These are phyloP conservation scores for Hemiscyllium ocellatum DNA, from an alignment of 2,113 vertebrate species.

Conservation along the genomic window DNA sequence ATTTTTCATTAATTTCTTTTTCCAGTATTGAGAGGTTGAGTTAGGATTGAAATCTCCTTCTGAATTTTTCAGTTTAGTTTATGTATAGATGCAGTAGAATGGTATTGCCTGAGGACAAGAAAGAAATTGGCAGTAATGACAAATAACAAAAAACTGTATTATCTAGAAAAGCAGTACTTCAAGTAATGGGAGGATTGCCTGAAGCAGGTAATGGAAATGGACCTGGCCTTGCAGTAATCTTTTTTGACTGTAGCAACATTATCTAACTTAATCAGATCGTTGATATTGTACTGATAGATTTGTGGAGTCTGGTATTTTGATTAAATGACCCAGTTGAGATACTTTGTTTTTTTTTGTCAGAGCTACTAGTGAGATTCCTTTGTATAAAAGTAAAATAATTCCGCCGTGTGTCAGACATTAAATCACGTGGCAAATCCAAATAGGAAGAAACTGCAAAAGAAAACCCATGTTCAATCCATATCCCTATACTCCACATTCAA, in stretches of 20 bases:
- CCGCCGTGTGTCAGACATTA: background rate
- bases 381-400: background rate
- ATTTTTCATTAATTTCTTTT: background rate
- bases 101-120: background rate
- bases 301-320: background rate
- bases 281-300: background rate
- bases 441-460: background rate
- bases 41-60: background rate
- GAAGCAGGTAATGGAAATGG: background rate
- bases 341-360: background rate
- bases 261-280: background rate
- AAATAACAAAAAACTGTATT: background rate
- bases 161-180: background rate
- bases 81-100: background rate
- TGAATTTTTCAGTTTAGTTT: background rate
- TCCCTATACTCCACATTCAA: background rate
- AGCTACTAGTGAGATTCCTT: background rate
- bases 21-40: background rate
- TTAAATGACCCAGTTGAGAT: background rate
- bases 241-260: background rate
- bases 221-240: background rate
- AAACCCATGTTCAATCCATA: background rate
- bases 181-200: background rate
- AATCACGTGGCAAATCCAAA: background rate
- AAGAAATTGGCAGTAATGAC: background rate